A percentile compares a stretch with the other conserved stretches of the same genome.
phyloP scores from a whole-genome alignment of 2,113 vertebrate genomes.

The Sylvicapra grimmia region DNA sequence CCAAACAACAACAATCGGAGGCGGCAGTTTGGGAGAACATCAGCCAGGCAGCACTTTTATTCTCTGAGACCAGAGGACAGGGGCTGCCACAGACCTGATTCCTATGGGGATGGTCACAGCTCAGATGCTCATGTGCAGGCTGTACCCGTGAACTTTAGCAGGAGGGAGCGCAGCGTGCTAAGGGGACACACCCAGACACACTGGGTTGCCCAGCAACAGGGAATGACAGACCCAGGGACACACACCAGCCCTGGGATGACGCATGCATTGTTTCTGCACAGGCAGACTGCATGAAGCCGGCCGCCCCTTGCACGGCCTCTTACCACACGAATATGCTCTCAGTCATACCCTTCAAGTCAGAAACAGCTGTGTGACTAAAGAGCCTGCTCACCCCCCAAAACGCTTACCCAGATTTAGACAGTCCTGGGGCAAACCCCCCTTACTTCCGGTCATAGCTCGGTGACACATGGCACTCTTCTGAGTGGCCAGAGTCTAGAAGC shows the following conservation, averaged over 20 bases:
- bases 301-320: neutral
- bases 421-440: neutral
- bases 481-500: neutral
- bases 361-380: neutral
- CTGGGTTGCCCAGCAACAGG: neutral
- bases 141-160: neutral
- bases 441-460: neutral
- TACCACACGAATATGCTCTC: neutral
- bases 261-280: neutral
- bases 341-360: neutral
- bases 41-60: neutral
- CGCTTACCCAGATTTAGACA: neutral
- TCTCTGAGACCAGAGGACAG: neutral
- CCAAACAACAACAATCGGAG: neutral
- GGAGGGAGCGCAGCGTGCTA: accelerated
- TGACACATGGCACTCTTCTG: neutral
- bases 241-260: neutral
- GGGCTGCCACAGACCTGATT: neutral
- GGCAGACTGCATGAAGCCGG: neutral
- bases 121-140: neutral
- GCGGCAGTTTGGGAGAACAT: neutral
- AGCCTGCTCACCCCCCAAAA: neutral
- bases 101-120: neutral
- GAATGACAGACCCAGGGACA: neutral
- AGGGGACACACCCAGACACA: neutral